Evolutionary conservation across 2,888 invertebrate species (phyloP).

Genomic region (Synanthedon andrenaeformis): DNA sequence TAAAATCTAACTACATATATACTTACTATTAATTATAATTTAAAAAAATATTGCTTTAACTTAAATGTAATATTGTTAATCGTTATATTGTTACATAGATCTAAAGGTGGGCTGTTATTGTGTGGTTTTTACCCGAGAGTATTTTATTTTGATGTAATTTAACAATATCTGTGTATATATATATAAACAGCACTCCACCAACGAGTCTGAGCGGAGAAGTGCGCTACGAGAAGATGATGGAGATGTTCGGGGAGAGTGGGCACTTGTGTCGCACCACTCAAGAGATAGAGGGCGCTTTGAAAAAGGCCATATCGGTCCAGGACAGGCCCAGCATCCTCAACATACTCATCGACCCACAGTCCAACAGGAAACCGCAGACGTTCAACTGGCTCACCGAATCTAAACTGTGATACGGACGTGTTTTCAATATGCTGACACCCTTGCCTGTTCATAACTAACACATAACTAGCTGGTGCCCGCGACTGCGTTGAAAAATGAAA

Average conservation of each 20-base stretch:
- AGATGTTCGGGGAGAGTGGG: slow-evolving; percentile 86
- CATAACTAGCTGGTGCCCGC: no score
- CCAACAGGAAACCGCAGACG: slow-evolving; percentile 90
- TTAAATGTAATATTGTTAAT: no score
- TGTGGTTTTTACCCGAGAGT: no score
- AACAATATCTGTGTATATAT: no score
- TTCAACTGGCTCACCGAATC: slow-evolving; percentile 95
- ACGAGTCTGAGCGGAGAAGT: slow-evolving; percentile 82
- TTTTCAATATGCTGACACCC: slow-evolving; percentile 14
- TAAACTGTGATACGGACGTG: slow-evolving; percentile 72
- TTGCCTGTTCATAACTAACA: no score
- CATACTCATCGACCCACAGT: slow-evolving; percentile 87
- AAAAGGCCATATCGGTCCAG: slow-evolving; percentile 73
- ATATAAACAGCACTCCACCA: slow-evolving; percentile 83
- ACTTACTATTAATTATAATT: no score
- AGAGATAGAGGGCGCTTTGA: slow-evolving; percentile 79
- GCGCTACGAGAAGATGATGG: slow-evolving; percentile 91
- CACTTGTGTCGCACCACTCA: slow-evolving; percentile 82
- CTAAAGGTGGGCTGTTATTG: no score
- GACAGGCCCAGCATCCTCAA: slow-evolving; percentile 90
- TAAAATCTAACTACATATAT: no score
- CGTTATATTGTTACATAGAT: no score
- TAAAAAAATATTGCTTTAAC: no score
- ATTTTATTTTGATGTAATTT: no score
- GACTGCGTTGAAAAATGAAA: no score